Evolutionary conservation across 2,888 invertebrate species (phyloP).

Genomic region (Cantharis flavilabris): DNA sequence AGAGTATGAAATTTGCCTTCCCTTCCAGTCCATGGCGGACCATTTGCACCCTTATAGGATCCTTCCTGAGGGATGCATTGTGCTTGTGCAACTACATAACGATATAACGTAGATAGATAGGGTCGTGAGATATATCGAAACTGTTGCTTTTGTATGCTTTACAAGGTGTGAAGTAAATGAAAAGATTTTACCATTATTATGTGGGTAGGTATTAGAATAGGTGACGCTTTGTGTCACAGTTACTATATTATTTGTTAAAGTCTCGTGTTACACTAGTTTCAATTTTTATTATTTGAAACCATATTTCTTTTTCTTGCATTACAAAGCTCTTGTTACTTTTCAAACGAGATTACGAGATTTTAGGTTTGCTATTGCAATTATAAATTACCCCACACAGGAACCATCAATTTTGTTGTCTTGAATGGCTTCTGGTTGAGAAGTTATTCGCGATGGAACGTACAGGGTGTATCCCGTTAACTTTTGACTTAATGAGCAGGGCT

Average conservation of each 20-base stretch:
- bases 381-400: not conserved
- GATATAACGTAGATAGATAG: constrained; percentile 43
- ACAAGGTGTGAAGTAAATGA: constrained; percentile 42
- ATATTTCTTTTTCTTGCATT: constrained; percentile 7
- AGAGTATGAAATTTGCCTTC: constrained; percentile 48
- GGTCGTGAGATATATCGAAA: constrained; percentile 43
- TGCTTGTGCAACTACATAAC: constrained; percentile 40
- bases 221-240: constrained; percentile 46
- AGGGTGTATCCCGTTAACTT: no score
- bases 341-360: constrained; percentile 12
- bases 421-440: no score
- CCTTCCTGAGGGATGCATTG: constrained; percentile 39
- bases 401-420: not conserved
- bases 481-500: no score
- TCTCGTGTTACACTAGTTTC: constrained; percentile 34
- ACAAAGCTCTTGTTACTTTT: constrained; percentile 4
- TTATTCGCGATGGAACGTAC: no score
- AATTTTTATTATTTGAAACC: constrained; percentile 17
- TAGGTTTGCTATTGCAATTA: not conserved
- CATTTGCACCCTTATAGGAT: constrained; percentile 39
- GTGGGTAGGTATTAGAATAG: constrained; percentile 41
- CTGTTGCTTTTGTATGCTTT: constrained; percentile 35
- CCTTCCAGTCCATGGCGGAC: constrained; percentile 36
- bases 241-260: constrained; percentile 40
- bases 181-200: constrained; percentile 41